Evolutionary conservation across 2,797 vertebrate species (phyloP).

Genomic region (Aulostomus chinensis): DNA sequence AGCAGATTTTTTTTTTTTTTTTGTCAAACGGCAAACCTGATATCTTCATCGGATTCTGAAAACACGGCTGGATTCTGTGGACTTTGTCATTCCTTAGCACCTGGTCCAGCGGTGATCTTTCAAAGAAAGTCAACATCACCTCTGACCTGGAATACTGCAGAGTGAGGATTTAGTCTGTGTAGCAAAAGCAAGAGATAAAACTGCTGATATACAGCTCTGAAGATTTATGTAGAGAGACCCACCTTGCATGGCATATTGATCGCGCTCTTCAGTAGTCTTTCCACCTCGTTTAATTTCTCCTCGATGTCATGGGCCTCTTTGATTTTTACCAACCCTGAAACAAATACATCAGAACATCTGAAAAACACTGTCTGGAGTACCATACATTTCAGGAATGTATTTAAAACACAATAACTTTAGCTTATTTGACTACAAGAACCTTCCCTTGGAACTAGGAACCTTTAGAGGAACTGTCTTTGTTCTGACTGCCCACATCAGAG

Average conservation of each 20-base stretch:
- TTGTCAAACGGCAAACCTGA: conserved; percentile 75
- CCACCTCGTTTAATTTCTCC: conserved; percentile 93
- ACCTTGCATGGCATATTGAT: conserved; percentile 97
- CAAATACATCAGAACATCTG: conserved; percentile 15
- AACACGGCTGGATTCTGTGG: conserved; percentile 94
- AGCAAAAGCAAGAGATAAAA: background rate
- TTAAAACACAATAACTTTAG: no score
- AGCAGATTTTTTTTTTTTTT: no score
- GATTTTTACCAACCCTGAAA: conserved; percentile 90
- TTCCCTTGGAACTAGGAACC: no score
- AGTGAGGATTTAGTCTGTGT: background rate
- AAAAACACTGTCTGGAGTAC: background rate
- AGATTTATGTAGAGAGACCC: conserved; percentile 13
- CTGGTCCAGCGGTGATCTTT: conserved; percentile 95
- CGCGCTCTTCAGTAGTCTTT: conserved; percentile 89
- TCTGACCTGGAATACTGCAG: conserved; percentile 94
- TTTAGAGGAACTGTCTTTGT: no score
- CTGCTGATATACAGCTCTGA: background rate
- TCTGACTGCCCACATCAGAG: no score
- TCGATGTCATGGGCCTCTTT: conserved; percentile 94
- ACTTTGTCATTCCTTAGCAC: conserved; percentile 94
- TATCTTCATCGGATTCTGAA: conserved; percentile 94
- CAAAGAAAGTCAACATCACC: conserved; percentile 96
- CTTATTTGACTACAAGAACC: no score
- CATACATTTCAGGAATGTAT: no score